Evolutionary conservation across 1,140 invertebrate genomes (phyloP).

Genomic region (Drosophila sturtevanti): DNA sequence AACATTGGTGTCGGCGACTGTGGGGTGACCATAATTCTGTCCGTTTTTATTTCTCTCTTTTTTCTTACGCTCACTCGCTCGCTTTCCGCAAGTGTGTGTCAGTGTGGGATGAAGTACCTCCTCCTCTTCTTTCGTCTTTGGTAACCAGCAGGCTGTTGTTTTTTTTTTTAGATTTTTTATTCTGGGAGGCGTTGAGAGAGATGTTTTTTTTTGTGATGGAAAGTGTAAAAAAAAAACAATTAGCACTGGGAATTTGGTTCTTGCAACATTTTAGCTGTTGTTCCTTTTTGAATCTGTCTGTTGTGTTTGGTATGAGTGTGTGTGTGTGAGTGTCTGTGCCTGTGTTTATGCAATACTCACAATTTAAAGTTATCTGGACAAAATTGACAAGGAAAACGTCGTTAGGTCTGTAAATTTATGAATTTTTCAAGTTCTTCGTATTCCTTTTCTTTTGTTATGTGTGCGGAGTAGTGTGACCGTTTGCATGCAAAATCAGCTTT

Average conservation of each 20-base stretch:
- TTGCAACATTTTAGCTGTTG: constrained; percentile 59
- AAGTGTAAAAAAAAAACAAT: constrained; percentile 42
- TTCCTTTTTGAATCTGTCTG: neutral
- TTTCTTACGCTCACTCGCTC: neutral
- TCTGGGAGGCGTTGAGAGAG: constrained; percentile 61
- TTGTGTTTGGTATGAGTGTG: constrained; percentile 12
- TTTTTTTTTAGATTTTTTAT: constrained; percentile 11
- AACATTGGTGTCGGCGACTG: constrained; percentile 85
- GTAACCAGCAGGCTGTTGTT: constrained; percentile 3
- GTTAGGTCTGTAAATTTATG: neutral
- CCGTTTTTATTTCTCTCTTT: neutral
- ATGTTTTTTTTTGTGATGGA: constrained; percentile 46
- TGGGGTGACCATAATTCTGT: constrained; percentile 84
- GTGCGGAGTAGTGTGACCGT: constrained; percentile 34
- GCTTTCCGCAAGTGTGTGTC: constrained; percentile 21
- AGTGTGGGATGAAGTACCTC: neutral
- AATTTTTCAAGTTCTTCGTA: constrained; percentile 56
- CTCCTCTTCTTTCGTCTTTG: neutral
- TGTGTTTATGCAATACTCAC: constrained; percentile 53
- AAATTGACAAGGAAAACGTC: constrained; percentile 65
- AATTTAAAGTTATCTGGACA: constrained; percentile 25
- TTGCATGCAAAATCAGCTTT: constrained; percentile 1
- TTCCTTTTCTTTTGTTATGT: constrained; percentile 69
- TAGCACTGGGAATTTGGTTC: constrained; percentile 54
- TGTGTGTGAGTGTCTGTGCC: constrained; percentile 28